Conservation (phyloP, 1,140 invertebrate species). For the Apis cerana region DNA sequence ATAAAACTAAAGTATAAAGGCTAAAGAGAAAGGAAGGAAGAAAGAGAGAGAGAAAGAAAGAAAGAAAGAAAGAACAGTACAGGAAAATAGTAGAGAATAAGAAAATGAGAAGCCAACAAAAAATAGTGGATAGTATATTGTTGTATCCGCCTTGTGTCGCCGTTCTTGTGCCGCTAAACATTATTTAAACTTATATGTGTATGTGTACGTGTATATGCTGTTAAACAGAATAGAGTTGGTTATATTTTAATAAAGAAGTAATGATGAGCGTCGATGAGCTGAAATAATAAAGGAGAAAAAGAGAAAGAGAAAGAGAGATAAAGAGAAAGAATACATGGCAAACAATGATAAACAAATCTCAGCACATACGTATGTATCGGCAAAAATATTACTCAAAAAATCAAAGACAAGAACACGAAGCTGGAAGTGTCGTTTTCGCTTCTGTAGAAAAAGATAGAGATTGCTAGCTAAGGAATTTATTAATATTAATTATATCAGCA, state of each 20-base stretch:
- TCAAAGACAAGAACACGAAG: conserved; percentile 25
- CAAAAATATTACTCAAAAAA: background rate
- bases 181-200: too few relatives aligned
- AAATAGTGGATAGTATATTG: too few relatives aligned
- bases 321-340: conserved; percentile 67
- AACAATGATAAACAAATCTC: conserved; percentile 50
- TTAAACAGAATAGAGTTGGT: conserved; percentile 64
- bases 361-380: conserved; percentile 12
- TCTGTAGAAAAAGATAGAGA: background rate
- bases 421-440: conserved; percentile 20
- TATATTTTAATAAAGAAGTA: conserved; percentile 23
- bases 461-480: background rate
- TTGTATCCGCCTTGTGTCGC: conserved; percentile 37
- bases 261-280: conserved; percentile 52
- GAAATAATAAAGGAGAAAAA: conserved; percentile 57
- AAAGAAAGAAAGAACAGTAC: conserved; percentile 24
- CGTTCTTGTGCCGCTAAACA: conserved; percentile 56
- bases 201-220: conserved; percentile 17
- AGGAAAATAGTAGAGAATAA: background rate
- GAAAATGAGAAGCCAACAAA: too few relatives aligned
- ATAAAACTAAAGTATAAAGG: conserved; percentile 15
- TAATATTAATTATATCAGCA: background rate
- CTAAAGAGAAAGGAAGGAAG: conserved; percentile 38
- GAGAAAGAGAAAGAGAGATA: conserved; percentile 54
- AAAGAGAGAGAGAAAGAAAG: conserved; percentile 10